Conservation (phyloP, 2,113 vertebrate species). For the Notarius quadriscutis region DNA sequence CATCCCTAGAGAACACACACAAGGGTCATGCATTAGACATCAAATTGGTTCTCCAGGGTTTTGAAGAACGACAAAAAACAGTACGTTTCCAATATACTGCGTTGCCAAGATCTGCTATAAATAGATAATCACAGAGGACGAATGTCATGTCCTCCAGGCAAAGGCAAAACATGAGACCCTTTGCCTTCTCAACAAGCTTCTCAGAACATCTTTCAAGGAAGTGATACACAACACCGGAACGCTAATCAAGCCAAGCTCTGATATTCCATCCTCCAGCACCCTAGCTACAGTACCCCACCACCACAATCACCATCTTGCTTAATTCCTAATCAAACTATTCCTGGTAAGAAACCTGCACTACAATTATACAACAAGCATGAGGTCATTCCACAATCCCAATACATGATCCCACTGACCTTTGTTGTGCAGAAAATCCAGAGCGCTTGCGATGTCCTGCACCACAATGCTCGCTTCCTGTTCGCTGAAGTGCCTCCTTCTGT, state of each 20-base stretch:
- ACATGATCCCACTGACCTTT: constrained; percentile 77
- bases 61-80: constrained; percentile 1
- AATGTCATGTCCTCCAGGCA: background rate
- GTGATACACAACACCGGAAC: background rate
- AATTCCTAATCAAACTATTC: background rate
- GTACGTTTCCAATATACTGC: constrained; percentile 45
- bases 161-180: constrained; percentile 9
- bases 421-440: constrained; percentile 94
- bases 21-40: background rate
- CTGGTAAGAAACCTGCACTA: background rate
- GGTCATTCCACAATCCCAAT: background rate
- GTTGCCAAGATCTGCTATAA: constrained; percentile 41
- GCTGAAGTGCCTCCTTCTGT: constrained; percentile 88
- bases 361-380: background rate
- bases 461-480: constrained; percentile 94
- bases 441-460: constrained; percentile 93
- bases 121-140: background rate
- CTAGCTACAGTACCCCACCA: background rate
- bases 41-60: background rate
- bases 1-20: constrained; percentile 76
- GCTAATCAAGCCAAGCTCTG: background rate
- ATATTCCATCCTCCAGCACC: constrained; percentile 3
- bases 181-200: background rate
- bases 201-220: constrained; percentile 36
- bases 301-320: background rate